Evolutionary conservation across 2,888 invertebrate species (phyloP), one percentile per base, ranked within the genome.

Genomic region (Melangyna quadrimaculata): DNA sequence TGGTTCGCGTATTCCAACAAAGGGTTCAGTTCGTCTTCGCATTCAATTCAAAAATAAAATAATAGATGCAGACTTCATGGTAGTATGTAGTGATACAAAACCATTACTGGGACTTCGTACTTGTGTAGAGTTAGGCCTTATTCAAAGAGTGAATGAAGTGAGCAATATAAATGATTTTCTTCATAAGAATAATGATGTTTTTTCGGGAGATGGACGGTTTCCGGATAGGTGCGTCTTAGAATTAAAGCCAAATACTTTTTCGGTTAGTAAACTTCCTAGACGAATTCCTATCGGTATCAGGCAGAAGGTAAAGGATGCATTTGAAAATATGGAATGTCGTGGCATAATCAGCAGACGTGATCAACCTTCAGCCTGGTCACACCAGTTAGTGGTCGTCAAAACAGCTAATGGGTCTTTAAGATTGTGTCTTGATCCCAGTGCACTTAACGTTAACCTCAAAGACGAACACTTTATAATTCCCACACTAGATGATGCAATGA

Each of bases 341-440:
- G n/a, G n/a, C n/a, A n/a, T n/a, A n/a, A n/a, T n/a, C n/a, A n/a
- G n/a, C n/a, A n/a, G n/a, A 73, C 63, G 10, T 37, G 80, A 74
- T 74, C 65, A 37, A 48, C 67, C 57, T 12, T 45, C 75, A 8
- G n/a, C 10, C 19, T 79, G 69, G 69, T 73, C 73, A 12, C 73
- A 79, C 32, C 73, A 79, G 19, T 71, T 79, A 17, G 71, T 78
- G n/a, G 10, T 83, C 7, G 87, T 83, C 24, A 70, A 83, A 74
- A 83, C 78, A 48, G 14, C 88, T 19, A 84, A 89, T n/a, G 32
- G 48, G n/a, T 24, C 4, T 69, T 32, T 55, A 87, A n/a, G n/a
- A n/a, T n/a, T n/a, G n/a, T n/a, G n/a, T n/a, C n/a, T n/a, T n/a
- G n/a, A n/a, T n/a, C n/a, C n/a, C n/a, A n/a, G n/a, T n/a, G n/a